Conservation (phyloP, 2,113 vertebrate species). For the Mirounga angustirostris region DNA sequence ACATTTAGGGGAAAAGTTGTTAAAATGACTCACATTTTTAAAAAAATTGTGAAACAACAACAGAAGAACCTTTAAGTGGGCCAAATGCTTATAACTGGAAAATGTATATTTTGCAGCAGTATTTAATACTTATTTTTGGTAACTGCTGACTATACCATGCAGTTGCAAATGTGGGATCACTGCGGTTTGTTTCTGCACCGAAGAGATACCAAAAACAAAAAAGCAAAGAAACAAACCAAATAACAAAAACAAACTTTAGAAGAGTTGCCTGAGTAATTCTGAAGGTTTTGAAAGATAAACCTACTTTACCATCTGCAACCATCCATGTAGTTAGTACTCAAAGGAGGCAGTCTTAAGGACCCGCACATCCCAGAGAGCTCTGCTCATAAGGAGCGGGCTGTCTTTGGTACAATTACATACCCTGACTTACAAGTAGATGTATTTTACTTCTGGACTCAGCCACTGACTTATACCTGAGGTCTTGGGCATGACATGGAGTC, state of each 20-base stretch:
- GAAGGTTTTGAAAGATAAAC: slow-evolving; percentile 4
- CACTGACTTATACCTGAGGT: neutral
- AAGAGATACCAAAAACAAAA: slow-evolving; percentile 9
- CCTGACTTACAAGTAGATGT: neutral
- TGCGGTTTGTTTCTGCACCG: neutral
- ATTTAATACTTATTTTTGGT: slow-evolving; percentile 38
- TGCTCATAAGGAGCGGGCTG: neutral
- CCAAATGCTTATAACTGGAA: slow-evolving; percentile 37
- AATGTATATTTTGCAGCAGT: neutral
- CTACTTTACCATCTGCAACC: neutral
- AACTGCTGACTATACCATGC: neutral
- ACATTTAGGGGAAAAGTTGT: slow-evolving; percentile 53
- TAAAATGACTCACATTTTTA: slow-evolving; percentile 57
- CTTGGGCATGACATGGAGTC: neutral
- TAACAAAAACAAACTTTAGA: neutral
- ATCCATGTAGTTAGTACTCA: neutral
- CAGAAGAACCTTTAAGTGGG: neutral
- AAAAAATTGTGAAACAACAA: slow-evolving; percentile 18
- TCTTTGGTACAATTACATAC: neutral
- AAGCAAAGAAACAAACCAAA: neutral
- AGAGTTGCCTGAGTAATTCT: slow-evolving; percentile 5
- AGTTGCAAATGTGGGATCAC: neutral
- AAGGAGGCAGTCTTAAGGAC: neutral
- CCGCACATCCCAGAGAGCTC: neutral
- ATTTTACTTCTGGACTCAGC: slow-evolving; percentile 5